These are phyloP conservation scores for Zoroaster sp. DNA, from an alignment of 53 echinoderm and acorn worm genomes.

Conservation along the genomic window DNA sequence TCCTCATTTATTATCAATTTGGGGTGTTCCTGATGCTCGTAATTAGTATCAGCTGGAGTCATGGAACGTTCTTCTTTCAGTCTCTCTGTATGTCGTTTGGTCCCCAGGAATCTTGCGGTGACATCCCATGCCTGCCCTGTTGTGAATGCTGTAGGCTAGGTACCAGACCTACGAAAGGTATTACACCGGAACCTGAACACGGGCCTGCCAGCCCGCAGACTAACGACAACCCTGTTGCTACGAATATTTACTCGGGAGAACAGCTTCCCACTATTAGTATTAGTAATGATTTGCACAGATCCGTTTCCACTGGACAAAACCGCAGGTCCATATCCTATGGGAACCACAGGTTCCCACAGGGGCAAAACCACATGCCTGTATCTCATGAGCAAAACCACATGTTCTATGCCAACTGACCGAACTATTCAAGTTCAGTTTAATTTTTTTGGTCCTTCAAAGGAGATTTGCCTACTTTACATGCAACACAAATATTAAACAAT, in stretches of 20 bases:
- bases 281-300: no score
- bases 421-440: no score
- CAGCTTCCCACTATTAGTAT: background rate
- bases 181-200: background rate
- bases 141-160: background rate
- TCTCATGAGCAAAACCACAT: no score
- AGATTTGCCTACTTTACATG: no score
- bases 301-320: no score
- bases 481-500: no score
- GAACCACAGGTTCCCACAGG: no score
- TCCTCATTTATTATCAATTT: slow-evolving; percentile 64
- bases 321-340: no score
- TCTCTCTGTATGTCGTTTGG: slow-evolving; percentile 38
- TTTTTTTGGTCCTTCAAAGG: no score
- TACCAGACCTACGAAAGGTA: background rate
- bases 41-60: slow-evolving; percentile 78
- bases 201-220: background rate
- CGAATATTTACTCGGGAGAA: background rate
- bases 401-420: no score
- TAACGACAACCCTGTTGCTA: background rate
- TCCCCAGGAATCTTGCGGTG: background rate
- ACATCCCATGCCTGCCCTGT: background rate
- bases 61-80: slow-evolving; percentile 81
- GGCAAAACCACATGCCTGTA: no score
- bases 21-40: slow-evolving; percentile 77